Percentiles rank a stretch among this genome's conserved stretches.
Evolutionary conservation across 2,888 invertebrate species (phyloP).

Genomic region (Cephus pulcher): DNA sequence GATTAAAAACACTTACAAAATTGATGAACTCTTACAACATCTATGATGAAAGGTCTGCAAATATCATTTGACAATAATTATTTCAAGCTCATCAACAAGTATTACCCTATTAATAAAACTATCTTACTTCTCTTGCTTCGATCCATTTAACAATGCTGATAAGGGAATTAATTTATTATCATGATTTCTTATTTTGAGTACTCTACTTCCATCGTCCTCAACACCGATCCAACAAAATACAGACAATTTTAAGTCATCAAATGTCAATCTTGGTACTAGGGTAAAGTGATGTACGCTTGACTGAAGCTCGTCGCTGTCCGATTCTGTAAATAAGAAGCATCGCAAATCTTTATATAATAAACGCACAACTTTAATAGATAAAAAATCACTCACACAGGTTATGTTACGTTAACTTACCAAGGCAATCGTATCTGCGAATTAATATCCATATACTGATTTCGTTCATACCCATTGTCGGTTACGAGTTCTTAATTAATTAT

Average conservation of each 20-base stretch:
- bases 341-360: background rate
- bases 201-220: slow-evolving; percentile 61
- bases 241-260: slow-evolving; percentile 45
- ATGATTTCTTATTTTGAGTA: slow-evolving; percentile 66
- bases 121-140: slow-evolving; percentile 52
- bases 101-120: slow-evolving; percentile 8
- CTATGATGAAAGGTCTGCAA: slow-evolving; percentile 65
- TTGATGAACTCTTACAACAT: slow-evolving; percentile 66
- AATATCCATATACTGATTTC: slow-evolving; percentile 50
- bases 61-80: background rate
- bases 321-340: slow-evolving; percentile 32
- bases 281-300: slow-evolving; percentile 41
- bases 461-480: slow-evolving; percentile 46
- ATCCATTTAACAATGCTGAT: slow-evolving; percentile 62
- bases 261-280: slow-evolving; percentile 41
- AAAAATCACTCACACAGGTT: background rate
- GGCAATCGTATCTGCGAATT: slow-evolving; percentile 50
- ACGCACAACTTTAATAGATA: background rate
- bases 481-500: background rate
- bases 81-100: slow-evolving; percentile 5
- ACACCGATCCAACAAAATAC: slow-evolving; percentile 43
- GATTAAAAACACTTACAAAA: slow-evolving; percentile 57
- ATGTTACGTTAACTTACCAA: slow-evolving; percentile 39
- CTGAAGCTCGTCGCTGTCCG: slow-evolving; percentile 36
- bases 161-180: slow-evolving; percentile 66